A percentile compares a stretch with the other conserved stretches of the same genome.
phyloP scores from a whole-genome alignment of 2,888 invertebrate genomes.

The Tricholauxania praeusta region DNA sequence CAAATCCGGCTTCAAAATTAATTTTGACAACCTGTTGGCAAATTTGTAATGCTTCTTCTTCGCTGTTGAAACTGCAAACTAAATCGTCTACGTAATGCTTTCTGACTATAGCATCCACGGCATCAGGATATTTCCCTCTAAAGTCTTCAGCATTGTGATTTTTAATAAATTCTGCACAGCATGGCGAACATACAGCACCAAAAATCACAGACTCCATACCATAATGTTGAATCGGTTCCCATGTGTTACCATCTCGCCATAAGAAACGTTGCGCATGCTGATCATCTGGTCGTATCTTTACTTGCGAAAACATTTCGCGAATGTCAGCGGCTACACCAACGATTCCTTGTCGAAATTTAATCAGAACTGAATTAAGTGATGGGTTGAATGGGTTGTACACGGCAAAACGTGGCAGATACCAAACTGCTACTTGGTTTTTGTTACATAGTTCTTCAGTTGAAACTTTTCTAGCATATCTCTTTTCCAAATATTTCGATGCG shows the following conservation, averaged over 20 bases:
- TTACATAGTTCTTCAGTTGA: no score
- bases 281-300: conserved; percentile 34
- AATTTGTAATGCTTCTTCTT: neutral
- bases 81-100: conserved; percentile 8
- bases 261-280: conserved; percentile 46
- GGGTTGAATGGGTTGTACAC: no score
- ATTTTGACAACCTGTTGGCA: conserved; percentile 18
- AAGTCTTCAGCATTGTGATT: conserved; percentile 36
- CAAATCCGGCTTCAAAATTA: neutral
- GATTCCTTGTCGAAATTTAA: conserved; percentile 2
- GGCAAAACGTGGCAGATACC: no score
- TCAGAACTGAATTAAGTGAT: no score
- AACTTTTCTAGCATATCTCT: no score
- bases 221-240: conserved; percentile 41
- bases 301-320: conserved; percentile 38
- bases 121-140: neutral
- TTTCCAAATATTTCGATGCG: no score
- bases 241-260: conserved; percentile 44
- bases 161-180: conserved; percentile 35
- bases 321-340: conserved; percentile 33
- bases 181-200: conserved; percentile 36
- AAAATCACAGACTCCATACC: conserved; percentile 48
- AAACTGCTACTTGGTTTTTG: no score
- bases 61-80: conserved; percentile 8
- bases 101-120: neutral